Percentiles rank a stretch among this genome's conserved stretches.
phyloP scores from a whole-genome alignment of 1,140 invertebrate genomes.

The Tetragonula clypearis region DNA sequence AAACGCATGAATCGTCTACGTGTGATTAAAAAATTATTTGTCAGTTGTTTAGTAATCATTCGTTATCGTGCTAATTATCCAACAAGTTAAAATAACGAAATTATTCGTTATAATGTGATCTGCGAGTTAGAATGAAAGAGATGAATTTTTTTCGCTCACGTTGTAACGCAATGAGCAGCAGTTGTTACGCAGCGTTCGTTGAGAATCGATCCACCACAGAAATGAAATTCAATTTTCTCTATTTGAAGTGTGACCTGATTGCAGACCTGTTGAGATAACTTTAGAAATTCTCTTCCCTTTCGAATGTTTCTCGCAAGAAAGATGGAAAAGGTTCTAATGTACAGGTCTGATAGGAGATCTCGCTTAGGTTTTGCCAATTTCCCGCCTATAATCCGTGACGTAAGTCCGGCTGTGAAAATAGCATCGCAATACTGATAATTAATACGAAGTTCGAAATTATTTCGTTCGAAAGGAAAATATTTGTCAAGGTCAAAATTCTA shows the following conservation, averaged over 20 bases:
- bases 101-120: not conserved
- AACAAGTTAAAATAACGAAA: not conserved
- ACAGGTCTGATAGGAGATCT: conserved; percentile 68
- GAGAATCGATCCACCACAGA: conserved; percentile 82
- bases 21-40: too few relatives aligned
- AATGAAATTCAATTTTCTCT: conserved; percentile 21
- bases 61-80: too few relatives aligned
- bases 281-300: not conserved
- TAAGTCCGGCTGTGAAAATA: not conserved
- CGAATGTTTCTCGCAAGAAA: not conserved
- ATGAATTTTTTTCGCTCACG: conserved; percentile 27
- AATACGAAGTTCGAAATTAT: not conserved
- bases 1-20: too few relatives aligned
- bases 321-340: not conserved
- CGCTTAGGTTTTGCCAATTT: conserved; percentile 55
- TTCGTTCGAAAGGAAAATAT: not conserved
- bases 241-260: conserved; percentile 63
- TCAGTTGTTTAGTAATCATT: too few relatives aligned
- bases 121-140: not conserved
- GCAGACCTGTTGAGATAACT: not conserved
- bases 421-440: not conserved
- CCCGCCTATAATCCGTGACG: conserved; percentile 58
- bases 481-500: not conserved
- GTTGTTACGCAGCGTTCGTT: conserved; percentile 79
- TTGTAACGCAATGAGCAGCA: conserved; percentile 80